Evolutionary conservation across 2,888 invertebrate genomes (phyloP).

Genomic region (Tinea trinotella): DNA sequence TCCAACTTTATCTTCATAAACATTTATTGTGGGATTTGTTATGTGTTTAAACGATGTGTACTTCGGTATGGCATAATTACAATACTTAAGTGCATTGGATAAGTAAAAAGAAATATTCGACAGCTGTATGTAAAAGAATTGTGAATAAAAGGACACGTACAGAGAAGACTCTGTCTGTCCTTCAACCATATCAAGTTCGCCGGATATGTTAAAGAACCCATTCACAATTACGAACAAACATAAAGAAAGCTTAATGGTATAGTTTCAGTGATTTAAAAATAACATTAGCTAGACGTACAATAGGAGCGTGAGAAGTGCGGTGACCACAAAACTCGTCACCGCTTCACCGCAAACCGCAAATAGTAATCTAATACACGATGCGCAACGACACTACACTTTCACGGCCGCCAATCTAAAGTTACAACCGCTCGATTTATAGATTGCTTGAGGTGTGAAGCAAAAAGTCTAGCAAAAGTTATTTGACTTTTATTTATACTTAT

Average conservation of each 20-base stretch:
- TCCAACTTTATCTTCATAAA: conserved; percentile 11
- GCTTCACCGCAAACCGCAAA: conserved; percentile 48
- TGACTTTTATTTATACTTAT: too few relatives aligned
- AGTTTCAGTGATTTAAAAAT: neutral
- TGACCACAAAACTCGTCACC: conserved; percentile 61
- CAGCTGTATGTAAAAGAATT: neutral
- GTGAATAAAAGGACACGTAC: neutral
- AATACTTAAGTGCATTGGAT: too few relatives aligned
- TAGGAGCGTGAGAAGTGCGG: conserved; percentile 56
- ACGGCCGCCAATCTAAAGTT: conserved; percentile 46
- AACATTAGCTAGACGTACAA: conserved; percentile 30
- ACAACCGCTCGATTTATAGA: conserved; percentile 29
- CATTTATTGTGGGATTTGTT: neutral
- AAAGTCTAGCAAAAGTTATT: neutral
- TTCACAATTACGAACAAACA: neutral
- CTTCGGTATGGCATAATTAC: too few relatives aligned
- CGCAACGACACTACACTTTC: conserved; percentile 68
- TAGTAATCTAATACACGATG: conserved; percentile 69
- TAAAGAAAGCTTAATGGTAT: neutral
- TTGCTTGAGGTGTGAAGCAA: conserved; percentile 10
- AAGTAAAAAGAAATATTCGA: neutral
- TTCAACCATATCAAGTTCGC: neutral
- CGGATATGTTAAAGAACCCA: neutral
- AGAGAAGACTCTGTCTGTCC: neutral
- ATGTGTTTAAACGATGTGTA: neutral